Evolutionary conservation across 2,888 invertebrate species (phyloP), one percentile per base, ranked within the genome.

Genomic region (Antheraea yamamai): DNA sequence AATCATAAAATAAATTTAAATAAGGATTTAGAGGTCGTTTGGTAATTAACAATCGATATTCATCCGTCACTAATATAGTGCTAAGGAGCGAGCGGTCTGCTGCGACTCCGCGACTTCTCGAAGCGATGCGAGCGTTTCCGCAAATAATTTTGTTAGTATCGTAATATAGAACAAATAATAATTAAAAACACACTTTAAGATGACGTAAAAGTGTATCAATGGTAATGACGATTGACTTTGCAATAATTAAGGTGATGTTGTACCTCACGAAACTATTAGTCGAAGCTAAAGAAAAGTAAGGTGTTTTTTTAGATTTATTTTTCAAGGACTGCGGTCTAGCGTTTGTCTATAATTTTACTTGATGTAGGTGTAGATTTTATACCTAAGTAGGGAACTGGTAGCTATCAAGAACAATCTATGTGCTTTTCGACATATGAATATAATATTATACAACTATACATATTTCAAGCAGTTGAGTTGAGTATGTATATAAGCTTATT

Each of bases 41-140:
- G 16, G 39, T 70, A n/a, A 39, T 70, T 39, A 70, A 39, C n/a
- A 66, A 66, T 35, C 51, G 12, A 16, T 61, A 14, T 1, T 14
- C 61, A 75, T 76, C 51, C 83, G 73, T 78, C 83, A 64, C 81
- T 80, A 81, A 35, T 51, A 51, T 58, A 8, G 23, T 12, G 58
- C 61, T 51, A 52, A 64, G 51, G 74, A 55, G 80, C 77, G 77
- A 55, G 80, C 77, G 77, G 75, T 75, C 77, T 58, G 75, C 74
- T 78, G 80, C 77, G 76, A 77, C 77, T 75, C 75, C 76, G 74
- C 73, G 26, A 74, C 73, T 77, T 77, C 76, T 77, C 77, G 79
- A 81, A 77, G 77, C 82, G 83, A 82, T 83, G 83, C 82, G 82
- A 80, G 20, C 70, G 58, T 30, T 84, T 84, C 82, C 85, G 85